A percentile compares a stretch with the other conserved stretches of the same genome.
Conservation (phyloP, 2,113 vertebrate genomes). For the Oreochromis spilurus region DNA sequence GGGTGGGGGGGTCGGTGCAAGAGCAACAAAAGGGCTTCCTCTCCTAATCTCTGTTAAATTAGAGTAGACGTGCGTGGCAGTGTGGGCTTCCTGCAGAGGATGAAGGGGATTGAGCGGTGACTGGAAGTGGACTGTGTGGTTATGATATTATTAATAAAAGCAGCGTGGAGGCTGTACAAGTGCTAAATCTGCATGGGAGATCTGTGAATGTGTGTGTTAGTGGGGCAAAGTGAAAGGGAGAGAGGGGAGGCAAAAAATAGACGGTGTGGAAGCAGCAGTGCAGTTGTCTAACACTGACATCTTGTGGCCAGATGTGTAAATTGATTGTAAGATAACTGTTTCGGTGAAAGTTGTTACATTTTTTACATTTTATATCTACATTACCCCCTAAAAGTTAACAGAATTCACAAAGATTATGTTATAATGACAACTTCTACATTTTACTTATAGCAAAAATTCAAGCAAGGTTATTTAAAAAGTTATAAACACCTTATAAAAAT, state of each 20-base stretch:
- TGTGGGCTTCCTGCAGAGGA: constrained; percentile 29
- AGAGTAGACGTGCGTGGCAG: constrained; percentile 10
- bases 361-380: not conserved
- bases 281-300: constrained; percentile 52
- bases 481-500: not conserved
- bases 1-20: not conserved
- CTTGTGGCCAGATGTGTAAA: constrained; percentile 30
- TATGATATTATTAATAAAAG: constrained; percentile 32
- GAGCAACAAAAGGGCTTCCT: constrained; percentile 41
- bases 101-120: constrained; percentile 2
- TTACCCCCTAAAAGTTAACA: not conserved
- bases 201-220: not conserved
- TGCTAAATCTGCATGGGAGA: not conserved
- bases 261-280: not conserved
- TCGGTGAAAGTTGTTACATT: not conserved
- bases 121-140: constrained; percentile 31
- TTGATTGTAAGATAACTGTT: fast-evolving
- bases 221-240: not conserved
- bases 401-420: not conserved
- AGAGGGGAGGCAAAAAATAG: not conserved
- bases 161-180: not conserved
- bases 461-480: not conserved
- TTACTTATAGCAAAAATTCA: not conserved
- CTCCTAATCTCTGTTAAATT: constrained; percentile 45
- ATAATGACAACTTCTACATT: not conserved